phyloP scores from a whole-genome alignment of 1,140 invertebrate genomes.

The Drusus annulatus region DNA sequence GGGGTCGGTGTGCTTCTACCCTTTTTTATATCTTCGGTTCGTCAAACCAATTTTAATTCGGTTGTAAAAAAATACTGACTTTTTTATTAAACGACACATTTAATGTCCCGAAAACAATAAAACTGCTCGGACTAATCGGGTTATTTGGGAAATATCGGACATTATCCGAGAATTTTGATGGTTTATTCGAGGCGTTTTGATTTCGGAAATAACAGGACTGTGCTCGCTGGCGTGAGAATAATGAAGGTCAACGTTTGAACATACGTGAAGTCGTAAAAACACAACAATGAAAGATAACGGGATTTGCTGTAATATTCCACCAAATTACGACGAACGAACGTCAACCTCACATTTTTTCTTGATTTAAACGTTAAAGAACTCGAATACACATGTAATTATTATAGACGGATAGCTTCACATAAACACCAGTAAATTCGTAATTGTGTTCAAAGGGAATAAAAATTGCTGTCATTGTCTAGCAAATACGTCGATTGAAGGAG shows the following conservation, averaged over 20 bases:
- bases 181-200: slow-evolving; percentile 8
- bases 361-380: too few species aligned
- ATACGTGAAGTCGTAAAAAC: neutral
- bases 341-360: too few species aligned
- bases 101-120: slow-evolving; percentile 29
- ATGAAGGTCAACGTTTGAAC: neutral
- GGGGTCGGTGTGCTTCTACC: neutral
- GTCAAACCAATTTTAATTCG: slow-evolving; percentile 21
- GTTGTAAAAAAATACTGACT: slow-evolving; percentile 8
- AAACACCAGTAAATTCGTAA: too few species aligned
- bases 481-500: too few species aligned
- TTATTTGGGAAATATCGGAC: neutral
- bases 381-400: too few species aligned
- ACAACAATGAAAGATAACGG: slow-evolving; percentile 4
- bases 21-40: slow-evolving; percentile 24
- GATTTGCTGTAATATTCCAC: too few species aligned
- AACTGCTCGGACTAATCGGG: slow-evolving; percentile 5
- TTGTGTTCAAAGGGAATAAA: too few species aligned
- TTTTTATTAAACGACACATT: slow-evolving; percentile 20
- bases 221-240: neutral
- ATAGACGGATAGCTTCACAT: too few species aligned
- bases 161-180: neutral
- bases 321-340: too few species aligned
- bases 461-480: too few species aligned
- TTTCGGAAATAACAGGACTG: neutral